These are phyloP conservation scores for Streblospio benedicti DNA, from an alignment of 1,140 invertebrate species.

Conservation along the genomic window DNA sequence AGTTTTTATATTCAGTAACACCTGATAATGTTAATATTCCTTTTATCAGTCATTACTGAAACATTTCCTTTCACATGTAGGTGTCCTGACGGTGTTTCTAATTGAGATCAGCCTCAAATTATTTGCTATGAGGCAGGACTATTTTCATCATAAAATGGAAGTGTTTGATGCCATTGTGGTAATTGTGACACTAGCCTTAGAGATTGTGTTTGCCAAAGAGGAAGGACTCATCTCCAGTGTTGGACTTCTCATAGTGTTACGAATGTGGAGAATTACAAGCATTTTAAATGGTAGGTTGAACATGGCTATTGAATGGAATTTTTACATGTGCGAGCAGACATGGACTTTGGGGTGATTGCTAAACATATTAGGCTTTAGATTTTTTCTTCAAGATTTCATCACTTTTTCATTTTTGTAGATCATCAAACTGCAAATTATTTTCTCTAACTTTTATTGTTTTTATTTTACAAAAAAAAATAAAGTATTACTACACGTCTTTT, in stretches of 20 bases:
- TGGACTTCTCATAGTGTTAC: slow-evolving; percentile 40
- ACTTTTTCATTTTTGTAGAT: not conserved
- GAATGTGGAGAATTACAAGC: slow-evolving; percentile 43
- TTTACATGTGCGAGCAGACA: not conserved
- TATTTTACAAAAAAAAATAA: too few species aligned
- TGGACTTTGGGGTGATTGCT: not conserved
- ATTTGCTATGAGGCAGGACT: slow-evolving; percentile 39
- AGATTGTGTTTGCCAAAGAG: slow-evolving; percentile 36
- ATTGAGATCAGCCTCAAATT: slow-evolving; percentile 41
- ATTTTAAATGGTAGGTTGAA: slow-evolving; percentile 41
- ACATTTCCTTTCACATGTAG: slow-evolving; percentile 19
- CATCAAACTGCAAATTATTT: not conserved
- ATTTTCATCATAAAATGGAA: slow-evolving; percentile 45
- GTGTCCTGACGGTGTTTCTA: slow-evolving; percentile 39
- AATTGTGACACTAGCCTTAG: slow-evolving; percentile 44
- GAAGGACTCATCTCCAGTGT: slow-evolving; percentile 32
- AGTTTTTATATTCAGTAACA: too few species aligned
- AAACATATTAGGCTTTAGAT: not conserved
- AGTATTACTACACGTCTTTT: too few species aligned
- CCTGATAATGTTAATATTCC: too few species aligned
- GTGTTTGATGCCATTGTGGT: slow-evolving; percentile 46
- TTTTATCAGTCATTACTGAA: not conserved
- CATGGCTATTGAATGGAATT: not conserved
- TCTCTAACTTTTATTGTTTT: too few species aligned
- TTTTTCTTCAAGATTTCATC: not conserved